phyloP scores from a whole-genome alignment of 2,113 vertebrate species.

The Regulus satrapa region DNA sequence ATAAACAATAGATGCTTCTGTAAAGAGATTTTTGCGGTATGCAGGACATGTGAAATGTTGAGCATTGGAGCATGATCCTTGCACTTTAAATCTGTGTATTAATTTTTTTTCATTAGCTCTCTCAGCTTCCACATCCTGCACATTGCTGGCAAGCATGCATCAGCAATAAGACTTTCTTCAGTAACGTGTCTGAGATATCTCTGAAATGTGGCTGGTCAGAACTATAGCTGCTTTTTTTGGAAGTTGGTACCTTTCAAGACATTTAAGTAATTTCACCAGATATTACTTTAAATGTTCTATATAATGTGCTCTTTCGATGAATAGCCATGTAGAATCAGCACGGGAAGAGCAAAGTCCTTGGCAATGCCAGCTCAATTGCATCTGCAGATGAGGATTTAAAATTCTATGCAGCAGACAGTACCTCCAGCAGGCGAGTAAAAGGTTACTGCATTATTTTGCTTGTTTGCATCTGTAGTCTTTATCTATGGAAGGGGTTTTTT shows the following conservation, averaged over 20 bases:
- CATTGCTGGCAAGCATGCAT: conserved; percentile 53
- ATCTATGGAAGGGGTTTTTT: conserved; percentile 34
- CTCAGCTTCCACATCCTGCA: conserved; percentile 39
- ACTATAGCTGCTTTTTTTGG: conserved; percentile 27
- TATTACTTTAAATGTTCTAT: conserved; percentile 64
- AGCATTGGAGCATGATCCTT: conserved; percentile 35
- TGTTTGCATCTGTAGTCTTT: conserved; percentile 72
- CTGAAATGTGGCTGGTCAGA: conserved; percentile 54
- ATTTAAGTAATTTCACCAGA: conserved; percentile 64
- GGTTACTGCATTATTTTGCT: conserved; percentile 78
- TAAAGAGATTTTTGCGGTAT: conserved; percentile 22
- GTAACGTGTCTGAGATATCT: conserved; percentile 18
- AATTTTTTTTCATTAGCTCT: conserved; percentile 67
- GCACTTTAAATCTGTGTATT: conserved; percentile 56
- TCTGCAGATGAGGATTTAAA: conserved; percentile 82
- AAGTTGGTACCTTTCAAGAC: conserved; percentile 56
- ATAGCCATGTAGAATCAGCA: conserved; percentile 66
- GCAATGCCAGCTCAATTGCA: conserved; percentile 75
- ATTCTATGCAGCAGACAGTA: conserved; percentile 80
- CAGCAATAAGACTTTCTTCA: conserved; percentile 54
- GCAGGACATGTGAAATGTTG: conserved; percentile 32
- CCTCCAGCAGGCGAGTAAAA: conserved; percentile 81
- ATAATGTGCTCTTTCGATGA: conserved; percentile 60
- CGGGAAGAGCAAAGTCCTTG: conserved; percentile 71
- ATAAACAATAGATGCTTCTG: conserved; percentile 15